Evolutionary conservation across 2,888 invertebrate genomes (phyloP).

Genomic region (Archips xylosteana): DNA sequence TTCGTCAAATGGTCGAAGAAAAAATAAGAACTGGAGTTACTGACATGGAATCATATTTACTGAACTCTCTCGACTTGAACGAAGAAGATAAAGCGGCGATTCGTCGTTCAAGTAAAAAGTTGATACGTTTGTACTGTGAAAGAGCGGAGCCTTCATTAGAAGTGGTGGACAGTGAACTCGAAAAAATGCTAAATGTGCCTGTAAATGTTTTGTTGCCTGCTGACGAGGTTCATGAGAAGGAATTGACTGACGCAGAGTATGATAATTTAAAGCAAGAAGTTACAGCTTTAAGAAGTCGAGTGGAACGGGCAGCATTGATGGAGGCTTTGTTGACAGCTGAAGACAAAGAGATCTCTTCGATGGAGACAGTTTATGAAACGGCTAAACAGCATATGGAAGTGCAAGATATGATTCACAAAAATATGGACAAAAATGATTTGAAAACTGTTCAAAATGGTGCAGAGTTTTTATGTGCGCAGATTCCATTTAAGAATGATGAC

Average conservation of each 20-base stretch:
- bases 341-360: slow-evolving; percentile 68
- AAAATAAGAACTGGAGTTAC: slow-evolving; percentile 74
- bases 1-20: slow-evolving; percentile 77
- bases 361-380: slow-evolving; percentile 71
- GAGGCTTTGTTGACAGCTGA: slow-evolving; percentile 72
- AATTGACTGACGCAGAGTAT: slow-evolving; percentile 69
- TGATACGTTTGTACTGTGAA: slow-evolving; percentile 71
- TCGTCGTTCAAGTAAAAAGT: slow-evolving; percentile 70
- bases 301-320: slow-evolving; percentile 75
- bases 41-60: slow-evolving; percentile 72
- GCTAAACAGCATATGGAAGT: slow-evolving; percentile 76
- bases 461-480: slow-evolving; percentile 67
- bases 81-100: slow-evolving; percentile 73
- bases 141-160: slow-evolving; percentile 70
- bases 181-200: slow-evolving; percentile 69
- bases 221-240: slow-evolving; percentile 72
- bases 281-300: slow-evolving; percentile 60
- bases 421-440: slow-evolving; percentile 56
- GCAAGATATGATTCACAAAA: slow-evolving; percentile 66
- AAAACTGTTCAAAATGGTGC: slow-evolving; percentile 63
- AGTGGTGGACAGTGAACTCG: slow-evolving; percentile 72
- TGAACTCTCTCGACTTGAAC: slow-evolving; percentile 68
- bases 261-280: slow-evolving; percentile 71
- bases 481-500: slow-evolving; percentile 56
- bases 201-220: slow-evolving; percentile 72